Percentiles rank a stretch among this genome's conserved stretches.
Evolutionary conservation across 2,113 vertebrate species (phyloP).

Genomic region (Strix aluco): DNA sequence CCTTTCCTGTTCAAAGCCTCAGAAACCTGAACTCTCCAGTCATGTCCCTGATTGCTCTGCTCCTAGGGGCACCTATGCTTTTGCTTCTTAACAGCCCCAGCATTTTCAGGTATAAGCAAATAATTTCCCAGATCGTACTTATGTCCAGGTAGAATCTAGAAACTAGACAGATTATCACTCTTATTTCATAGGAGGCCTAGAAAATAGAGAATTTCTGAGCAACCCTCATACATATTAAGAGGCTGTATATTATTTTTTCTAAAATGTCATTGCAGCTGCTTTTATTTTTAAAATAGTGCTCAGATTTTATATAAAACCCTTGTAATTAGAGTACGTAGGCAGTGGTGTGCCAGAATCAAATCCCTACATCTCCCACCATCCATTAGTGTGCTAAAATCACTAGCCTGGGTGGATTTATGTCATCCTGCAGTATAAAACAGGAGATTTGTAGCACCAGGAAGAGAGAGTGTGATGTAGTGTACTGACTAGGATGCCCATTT

Average conservation of each 20-base stretch:
- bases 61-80: rapidly evolving
- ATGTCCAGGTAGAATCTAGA: not conserved
- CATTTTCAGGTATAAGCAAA: not conserved
- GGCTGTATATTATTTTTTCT: not conserved
- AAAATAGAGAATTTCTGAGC: not conserved
- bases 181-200: not conserved
- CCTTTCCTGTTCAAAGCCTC: not conserved
- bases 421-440: not conserved
- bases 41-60: not conserved
- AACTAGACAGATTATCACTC: not conserved
- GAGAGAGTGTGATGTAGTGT: not conserved
- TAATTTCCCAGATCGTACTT: not conserved
- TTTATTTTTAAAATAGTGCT: not conserved
- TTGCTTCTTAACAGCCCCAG: not conserved
- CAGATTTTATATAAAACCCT: not conserved
- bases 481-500: not conserved
- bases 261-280: not conserved
- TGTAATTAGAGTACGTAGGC: not conserved
- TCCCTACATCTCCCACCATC: not conserved
- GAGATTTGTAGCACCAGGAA: not conserved
- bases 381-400: not conserved
- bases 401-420: not conserved
- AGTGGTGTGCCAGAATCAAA: not conserved
- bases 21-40: not conserved
- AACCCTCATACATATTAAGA: not conserved